Evolutionary conservation across 2,888 invertebrate genomes (phyloP), one percentile per base, ranked within the genome.

Genomic region (Sinopyrophorus schimmeli): DNA sequence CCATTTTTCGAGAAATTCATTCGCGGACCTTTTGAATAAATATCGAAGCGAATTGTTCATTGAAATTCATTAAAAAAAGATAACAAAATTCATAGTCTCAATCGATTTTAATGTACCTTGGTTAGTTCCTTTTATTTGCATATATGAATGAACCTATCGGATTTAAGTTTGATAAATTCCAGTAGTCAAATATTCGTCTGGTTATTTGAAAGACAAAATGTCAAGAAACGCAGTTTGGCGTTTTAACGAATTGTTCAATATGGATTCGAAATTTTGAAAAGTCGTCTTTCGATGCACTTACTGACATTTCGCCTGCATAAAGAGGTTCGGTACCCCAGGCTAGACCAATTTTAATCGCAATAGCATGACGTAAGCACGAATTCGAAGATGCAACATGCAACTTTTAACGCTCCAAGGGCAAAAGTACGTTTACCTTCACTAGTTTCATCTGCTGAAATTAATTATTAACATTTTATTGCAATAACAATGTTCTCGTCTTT

Each of bases 401-500:
- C 24, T 44, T 44, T 44, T 44, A 53, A 53, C 43, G 43, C 42
- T 54, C 53, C 72, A 73, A 73, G 73, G 73, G 71, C 73, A 71
- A 72, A 70, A 67, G 73, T 71, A 62, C 72, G 56, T 73, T 73
- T 72, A 73, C 72, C 72, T 69, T 53, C 42, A 52, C 38, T 47
- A 47, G 30, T 47, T 52, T 52, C 35, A 24, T 41, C 42, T 43
- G 39, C 20, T 39, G 28, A 39, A 44, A 51, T 51, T 51, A 46
- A 51, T 51, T 41, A 37, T 14, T 14, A 17, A n/a, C n/a, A n/a
- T n/a, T n/a, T n/a, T n/a, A n/a, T n/a, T n/a, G n/a, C n/a, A n/a
- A n/a, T n/a, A n/a, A n/a, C n/a, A n/a, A n/a, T n/a, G n/a, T n/a
- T n/a, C n/a, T n/a, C n/a, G n/a, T n/a, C n/a, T n/a, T n/a, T n/a